Base-by-base conservation (phyloP, 2,113 vertebrate genomes). In the Brachyhypopomus occidentalis region DNA sequence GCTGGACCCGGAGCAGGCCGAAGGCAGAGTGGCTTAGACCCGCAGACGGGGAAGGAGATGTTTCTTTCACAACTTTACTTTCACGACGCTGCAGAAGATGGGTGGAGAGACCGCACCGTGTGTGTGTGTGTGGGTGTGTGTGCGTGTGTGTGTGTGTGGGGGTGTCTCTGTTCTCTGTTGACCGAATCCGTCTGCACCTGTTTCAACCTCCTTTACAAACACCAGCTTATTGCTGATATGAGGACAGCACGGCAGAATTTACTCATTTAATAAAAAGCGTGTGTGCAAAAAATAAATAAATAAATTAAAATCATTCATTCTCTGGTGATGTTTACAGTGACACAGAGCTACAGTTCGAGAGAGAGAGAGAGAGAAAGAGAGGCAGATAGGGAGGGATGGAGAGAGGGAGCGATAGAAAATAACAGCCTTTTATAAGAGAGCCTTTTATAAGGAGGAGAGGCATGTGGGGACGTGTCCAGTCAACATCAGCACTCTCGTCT, bases 251-350 rank as follows among this genome's bases (percentile, higher is more conserved):
- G 45, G 34, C 75, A 78, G 83, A 73, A 71, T 23, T 63, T 27
- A 72, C 41, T 74, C 20, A 77, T 63, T 74, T 82, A 85, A 83
- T 83, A 72, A 72, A 79, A 77, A 75, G 76, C 72, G 34, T 66
- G 72, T 25, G n/a, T 34, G 48, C 22, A 48, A 1, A 11, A 3
- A 11, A 48, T 58, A 83, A 81, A 41, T 52, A 83, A 38, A 63
- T 74, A 30, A n/a, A n/a, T n/a, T n/a, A n/a, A n/a, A n/a, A n/a
- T n/a, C n/a, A 83, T 83, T 80, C 76, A 75, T 62, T 62, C 56
- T 45, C 66, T 56, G 60, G 45, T 9, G 17, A 52, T 41, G 75
- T 62, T 63, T 45, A 75, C 17, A 59, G 58, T 19, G 23, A 73
- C 59, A 59, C n/a, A 34, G 69, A 55, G 17, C 16, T 38, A 52